Base-by-base conservation (phyloP, 37 sponge, comb jelly and placozoan species). In the Bolinopsis microptera region DNA sequence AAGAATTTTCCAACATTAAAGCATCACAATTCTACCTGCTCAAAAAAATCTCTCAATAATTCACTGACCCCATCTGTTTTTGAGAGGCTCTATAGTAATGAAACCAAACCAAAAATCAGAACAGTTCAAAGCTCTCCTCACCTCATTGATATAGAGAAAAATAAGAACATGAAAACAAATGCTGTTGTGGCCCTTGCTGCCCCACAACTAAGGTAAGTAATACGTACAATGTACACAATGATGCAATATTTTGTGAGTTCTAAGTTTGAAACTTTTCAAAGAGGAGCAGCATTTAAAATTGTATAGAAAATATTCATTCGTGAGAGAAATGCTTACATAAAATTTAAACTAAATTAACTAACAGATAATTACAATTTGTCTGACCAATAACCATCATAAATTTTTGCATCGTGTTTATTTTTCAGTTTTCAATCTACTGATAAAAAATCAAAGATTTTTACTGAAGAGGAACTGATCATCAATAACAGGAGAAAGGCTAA, bases 131-230 rank as follows among this genome's bases (percentile, higher is more conserved):
- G 90, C 26, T 86, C 90, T 22, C 41, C 61, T 2, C 90, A 86
- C 22, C 90, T 86, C 0, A 23, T 86, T 16, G 0, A 24, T 3
- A 72, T 28, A 3, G 31, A 39, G 26, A 39, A 39, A 86, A 34
- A 24, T 3, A 41, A 25, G 61, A 13, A 3, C 8, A 24, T 40
- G 26, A 86, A 86, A 40, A 86, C 90, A 8, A 86, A 38, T 39
- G 1, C 61, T 41, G 90, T 40, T 24, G 13, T 34, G 9, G 32
- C 35, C 3, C 26, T 34, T 16, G 37, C 90, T 41, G 61, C 41
- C 13, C 90, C 90, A 86, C 90, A 86, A 39, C 0, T 86, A n/a
- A 28, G 35, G 90, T 86, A 36, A 32, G 83, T 80, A n/a, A n/a
- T 22, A 67, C 13, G 21, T 22, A 13, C 13, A 67, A 13, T 13